Evolutionary conservation across 2,888 invertebrate species (phyloP).

Genomic region (Acanthosepion lycidas): DNA sequence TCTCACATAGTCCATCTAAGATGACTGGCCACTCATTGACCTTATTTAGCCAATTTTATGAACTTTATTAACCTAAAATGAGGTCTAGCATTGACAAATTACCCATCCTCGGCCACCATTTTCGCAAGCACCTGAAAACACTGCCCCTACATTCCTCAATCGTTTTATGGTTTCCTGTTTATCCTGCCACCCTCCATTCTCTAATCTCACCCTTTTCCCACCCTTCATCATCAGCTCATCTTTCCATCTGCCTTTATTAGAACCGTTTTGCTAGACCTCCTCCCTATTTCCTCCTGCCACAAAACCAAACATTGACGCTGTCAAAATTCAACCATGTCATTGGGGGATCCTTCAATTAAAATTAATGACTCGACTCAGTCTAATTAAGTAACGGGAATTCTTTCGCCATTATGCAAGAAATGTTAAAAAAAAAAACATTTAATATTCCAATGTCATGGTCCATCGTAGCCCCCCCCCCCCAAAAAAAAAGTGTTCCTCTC

Average conservation of each 20-base stretch:
- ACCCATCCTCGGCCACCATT: neutral
- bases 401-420: constrained; percentile 33
- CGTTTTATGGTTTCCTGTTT: neutral
- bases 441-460: neutral
- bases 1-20: too few relatives aligned
- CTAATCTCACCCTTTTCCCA: neutral
- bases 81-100: neutral
- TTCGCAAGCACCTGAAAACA: neutral
- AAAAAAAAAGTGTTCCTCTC: neutral
- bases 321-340: constrained; percentile 18
- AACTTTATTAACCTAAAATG: too few relatives aligned
- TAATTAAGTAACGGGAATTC: neutral
- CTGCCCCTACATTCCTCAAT: neutral
- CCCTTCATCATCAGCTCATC: neutral
- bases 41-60: too few relatives aligned
- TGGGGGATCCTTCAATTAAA: neutral
- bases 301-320: neutral
- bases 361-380: constrained; percentile 18
- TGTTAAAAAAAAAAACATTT: neutral
- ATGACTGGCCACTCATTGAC: too few relatives aligned
- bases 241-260: neutral
- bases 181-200: neutral
- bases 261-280: neutral
- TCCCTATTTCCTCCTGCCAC: neutral
- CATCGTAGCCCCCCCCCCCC: neutral